phyloP scores from a whole-genome alignment of 2,888 invertebrate species.

The Argyresthia albistria region DNA sequence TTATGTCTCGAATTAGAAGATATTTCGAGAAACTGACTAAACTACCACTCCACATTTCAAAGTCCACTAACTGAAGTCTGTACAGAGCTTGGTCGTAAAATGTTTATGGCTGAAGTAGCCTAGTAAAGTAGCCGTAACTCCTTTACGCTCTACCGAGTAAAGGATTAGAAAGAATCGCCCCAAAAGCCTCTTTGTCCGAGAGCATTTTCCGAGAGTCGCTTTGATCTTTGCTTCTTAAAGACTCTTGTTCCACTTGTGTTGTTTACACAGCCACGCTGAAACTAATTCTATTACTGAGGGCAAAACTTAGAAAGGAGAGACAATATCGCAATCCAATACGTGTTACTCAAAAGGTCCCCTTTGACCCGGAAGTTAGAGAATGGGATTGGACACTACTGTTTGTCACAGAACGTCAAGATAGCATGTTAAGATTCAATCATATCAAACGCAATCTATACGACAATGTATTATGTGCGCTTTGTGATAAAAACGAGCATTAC shows the following conservation, averaged over 20 bases:
- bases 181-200: slow-evolving; percentile 6
- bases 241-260: neutral
- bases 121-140: slow-evolving; percentile 26
- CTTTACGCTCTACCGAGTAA: slow-evolving; percentile 28
- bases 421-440: neutral
- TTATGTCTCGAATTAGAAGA: no score
- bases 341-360: neutral
- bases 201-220: neutral
- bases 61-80: slow-evolving; percentile 20
- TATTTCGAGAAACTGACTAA: neutral
- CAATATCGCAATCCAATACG: neutral
- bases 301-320: neutral
- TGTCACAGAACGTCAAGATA: neutral
- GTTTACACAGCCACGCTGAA: no score
- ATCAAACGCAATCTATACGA: neutral
- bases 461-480: neutral
- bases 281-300: no score
- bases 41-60: neutral
- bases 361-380: neutral
- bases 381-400: neutral
- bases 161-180: slow-evolving; percentile 15
- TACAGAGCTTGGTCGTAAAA: slow-evolving; percentile 32
- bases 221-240: slow-evolving; percentile 1
- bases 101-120: slow-evolving; percentile 28
- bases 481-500: neutral